These are phyloP conservation scores for Sprattus sprattus DNA, from an alignment of 2,113 vertebrate species.

Conservation along the genomic window DNA sequence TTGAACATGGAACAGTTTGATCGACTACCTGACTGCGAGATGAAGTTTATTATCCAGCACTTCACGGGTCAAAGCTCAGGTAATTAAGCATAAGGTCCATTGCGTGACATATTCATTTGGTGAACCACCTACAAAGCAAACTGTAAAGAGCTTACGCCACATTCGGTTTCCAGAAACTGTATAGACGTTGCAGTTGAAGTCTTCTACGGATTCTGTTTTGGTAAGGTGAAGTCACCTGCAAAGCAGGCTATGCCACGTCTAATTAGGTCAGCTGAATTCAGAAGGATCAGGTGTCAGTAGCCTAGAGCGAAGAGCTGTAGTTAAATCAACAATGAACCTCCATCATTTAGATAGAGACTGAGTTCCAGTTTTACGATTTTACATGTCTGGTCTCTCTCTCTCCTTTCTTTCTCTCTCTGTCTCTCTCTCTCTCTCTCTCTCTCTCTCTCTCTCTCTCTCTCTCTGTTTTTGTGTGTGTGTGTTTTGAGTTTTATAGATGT, in stretches of 20 bases:
- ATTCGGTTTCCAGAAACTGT: neutral
- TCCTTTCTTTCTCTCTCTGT: neutral
- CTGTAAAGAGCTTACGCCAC: neutral
- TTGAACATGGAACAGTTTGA: slow-evolving; percentile 28
- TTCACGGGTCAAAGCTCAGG: slow-evolving; percentile 40
- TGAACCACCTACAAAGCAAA: neutral
- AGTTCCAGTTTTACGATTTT: neutral
- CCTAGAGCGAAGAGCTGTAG: too few species aligned
- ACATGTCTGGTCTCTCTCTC: neutral
- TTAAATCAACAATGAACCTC: too few species aligned
- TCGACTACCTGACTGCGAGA: slow-evolving; percentile 45
- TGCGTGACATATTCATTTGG: neutral
- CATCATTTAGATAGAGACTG: neutral
- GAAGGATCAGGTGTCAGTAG: too few species aligned
- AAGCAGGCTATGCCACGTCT: too few species aligned
- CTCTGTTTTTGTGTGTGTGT: too few species aligned
- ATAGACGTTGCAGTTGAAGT: neutral
- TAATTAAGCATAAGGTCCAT: neutral
- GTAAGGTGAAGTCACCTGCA: too few species aligned
- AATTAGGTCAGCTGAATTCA: too few species aligned
- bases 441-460: too few species aligned
- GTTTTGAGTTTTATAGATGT: neutral
- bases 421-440: neutral
- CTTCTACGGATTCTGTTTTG: neutral
- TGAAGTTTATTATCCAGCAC: slow-evolving; percentile 50